These are phyloP conservation scores for Eupeodes latifasciatus DNA, from an alignment of 2,888 invertebrate species.

Conservation along the genomic window DNA sequence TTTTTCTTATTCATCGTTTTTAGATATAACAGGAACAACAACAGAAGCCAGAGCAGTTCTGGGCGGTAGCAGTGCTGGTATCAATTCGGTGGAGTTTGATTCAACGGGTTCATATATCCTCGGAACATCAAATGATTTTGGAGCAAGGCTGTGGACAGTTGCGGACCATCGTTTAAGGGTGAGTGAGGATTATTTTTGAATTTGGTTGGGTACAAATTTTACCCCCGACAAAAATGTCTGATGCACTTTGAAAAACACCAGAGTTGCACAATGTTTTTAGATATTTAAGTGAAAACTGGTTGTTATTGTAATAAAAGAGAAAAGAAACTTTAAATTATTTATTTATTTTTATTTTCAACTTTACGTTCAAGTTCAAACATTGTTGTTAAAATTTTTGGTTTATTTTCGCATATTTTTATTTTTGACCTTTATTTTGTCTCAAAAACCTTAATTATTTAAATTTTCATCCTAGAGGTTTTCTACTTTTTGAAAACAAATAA, in stretches of 20 bases:
- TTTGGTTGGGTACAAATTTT: neutral
- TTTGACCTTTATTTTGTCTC: neutral
- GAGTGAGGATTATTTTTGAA: slow-evolving; percentile 79
- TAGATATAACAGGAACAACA: slow-evolving; percentile 67
- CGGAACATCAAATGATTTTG: slow-evolving; percentile 98
- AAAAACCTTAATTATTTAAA: neutral
- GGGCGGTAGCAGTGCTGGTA: slow-evolving; percentile 96
- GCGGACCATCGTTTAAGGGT: slow-evolving; percentile 96
- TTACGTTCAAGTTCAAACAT: neutral
- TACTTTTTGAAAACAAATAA: too few relatives aligned
- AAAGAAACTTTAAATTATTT: neutral
- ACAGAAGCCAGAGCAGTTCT: slow-evolving; percentile 91
- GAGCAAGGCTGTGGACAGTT: slow-evolving; percentile 97
- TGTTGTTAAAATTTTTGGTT: neutral
- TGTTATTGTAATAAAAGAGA: slow-evolving; percentile 46
- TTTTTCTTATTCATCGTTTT: neutral
- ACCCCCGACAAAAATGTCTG: too few relatives aligned
- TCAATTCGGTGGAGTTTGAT: slow-evolving; percentile 98
- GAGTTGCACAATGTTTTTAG: neutral
- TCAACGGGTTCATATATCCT: slow-evolving; percentile 93
- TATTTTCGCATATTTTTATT: neutral
- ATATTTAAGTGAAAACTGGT: slow-evolving; percentile 12
- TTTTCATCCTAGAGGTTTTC: too few relatives aligned
- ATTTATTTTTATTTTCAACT: slow-evolving; percentile 11
- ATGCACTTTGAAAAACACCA: neutral